Conservation (phyloP, 2,113 vertebrate species). For the Brachionichthys hirsutus region DNA sequence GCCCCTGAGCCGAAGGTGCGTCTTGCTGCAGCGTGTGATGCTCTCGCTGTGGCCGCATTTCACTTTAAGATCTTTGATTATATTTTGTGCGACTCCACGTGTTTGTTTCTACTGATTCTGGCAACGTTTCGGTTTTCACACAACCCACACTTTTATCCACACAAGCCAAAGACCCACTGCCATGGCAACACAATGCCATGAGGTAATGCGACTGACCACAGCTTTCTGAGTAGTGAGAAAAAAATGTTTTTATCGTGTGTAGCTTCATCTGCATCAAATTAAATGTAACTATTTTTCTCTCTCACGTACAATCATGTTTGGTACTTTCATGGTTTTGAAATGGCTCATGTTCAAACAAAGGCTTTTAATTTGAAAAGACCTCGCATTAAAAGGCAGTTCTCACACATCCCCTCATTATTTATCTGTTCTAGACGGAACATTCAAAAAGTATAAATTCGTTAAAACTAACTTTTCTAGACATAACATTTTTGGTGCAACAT, state of each 20-base stretch:
- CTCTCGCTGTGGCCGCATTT: neutral
- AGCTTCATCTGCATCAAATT: no score
- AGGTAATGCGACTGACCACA: neutral
- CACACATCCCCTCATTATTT: no score
- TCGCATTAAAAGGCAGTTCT: no score
- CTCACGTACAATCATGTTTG: no score
- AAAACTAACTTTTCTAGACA: no score
- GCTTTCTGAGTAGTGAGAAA: neutral
- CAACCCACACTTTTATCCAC: constrained; percentile 2
- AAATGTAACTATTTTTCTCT: no score
- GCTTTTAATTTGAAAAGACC: no score
- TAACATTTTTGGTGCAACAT: no score
- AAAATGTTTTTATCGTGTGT: neutral
- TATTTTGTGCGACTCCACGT: neutral
- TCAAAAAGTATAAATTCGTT: no score
- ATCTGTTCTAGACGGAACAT: no score
- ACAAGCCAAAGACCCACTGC: constrained; percentile 29
- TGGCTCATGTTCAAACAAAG: no score
- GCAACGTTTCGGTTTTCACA: neutral
- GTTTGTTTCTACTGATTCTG: neutral
- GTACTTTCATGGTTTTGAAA: no score
- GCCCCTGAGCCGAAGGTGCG: constrained; percentile 72
- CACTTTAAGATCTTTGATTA: neutral
- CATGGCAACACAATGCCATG: constrained; percentile 39
- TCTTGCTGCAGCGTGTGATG: constrained; percentile 17